A percentile compares a stretch with the other conserved stretches of the same genome.
These are phyloP conservation scores for Proales similis DNA, from an alignment of 1,140 invertebrate species.

Conservation along the genomic window DNA sequence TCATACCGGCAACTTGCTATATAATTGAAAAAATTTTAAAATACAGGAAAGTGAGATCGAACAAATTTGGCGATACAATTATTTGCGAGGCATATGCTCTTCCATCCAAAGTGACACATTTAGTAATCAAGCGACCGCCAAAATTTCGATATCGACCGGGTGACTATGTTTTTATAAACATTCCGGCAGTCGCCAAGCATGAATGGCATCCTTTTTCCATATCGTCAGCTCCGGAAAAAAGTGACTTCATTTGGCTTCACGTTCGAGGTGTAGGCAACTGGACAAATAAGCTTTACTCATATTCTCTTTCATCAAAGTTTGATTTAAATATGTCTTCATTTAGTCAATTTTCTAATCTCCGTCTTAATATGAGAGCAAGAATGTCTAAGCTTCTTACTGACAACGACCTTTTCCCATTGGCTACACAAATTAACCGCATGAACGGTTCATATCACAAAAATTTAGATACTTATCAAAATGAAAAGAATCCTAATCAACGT, in stretches of 20 bases:
- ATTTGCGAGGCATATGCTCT: conserved; percentile 74
- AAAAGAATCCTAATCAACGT: no score
- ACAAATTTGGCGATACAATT: conserved; percentile 51
- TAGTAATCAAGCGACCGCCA: conserved; percentile 69
- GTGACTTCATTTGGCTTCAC: conserved; percentile 84
- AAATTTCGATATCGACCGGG: conserved; percentile 82
- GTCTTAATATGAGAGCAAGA: neutral
- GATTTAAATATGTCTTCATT: neutral
- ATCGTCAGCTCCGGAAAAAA: conserved; percentile 85
- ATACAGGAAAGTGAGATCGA: conserved; percentile 48
- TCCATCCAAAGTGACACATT: conserved; percentile 64
- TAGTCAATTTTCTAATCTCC: neutral
- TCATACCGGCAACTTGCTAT: conserved; percentile 72
- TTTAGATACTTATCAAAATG: no score
- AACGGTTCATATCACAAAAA: no score
- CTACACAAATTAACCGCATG: no score
- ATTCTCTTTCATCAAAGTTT: conserved; percentile 58
- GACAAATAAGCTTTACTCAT: conserved; percentile 79
- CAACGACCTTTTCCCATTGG: no score
- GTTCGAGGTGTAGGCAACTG: conserved; percentile 86
- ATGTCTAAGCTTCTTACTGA: conserved; percentile 23
- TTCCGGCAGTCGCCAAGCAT: conserved; percentile 79
- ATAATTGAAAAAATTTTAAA: conserved; percentile 64
- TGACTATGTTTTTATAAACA: conserved; percentile 87
- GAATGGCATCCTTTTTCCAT: conserved; percentile 98